Evolutionary conservation across 2,888 invertebrate species (phyloP), one percentile per base, ranked within the genome.

Genomic region (Dryococelus australis): DNA sequence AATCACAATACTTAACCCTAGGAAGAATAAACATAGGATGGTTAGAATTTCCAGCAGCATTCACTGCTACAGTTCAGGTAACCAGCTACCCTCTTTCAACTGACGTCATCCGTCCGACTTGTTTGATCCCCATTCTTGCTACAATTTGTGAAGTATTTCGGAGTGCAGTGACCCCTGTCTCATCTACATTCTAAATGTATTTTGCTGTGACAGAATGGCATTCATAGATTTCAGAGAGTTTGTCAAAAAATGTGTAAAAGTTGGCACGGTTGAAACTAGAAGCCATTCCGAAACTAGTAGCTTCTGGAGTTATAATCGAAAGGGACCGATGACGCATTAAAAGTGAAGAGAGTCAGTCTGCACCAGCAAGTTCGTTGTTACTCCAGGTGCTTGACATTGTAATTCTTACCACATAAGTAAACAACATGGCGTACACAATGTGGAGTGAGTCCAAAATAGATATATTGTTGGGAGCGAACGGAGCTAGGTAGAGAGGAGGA

Each of bases 361-460:
- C 27, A 83, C 83, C 12, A 83, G 83, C 83, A 26, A 43, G 28
- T 83, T 83, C 83, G 16, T 83, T 83, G 83, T 27, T 27, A 83
- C 83, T 83, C 83, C 83, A 83, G 3, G 83, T 28, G 16, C 24
- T 83, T 83, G 24, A 83, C 83, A 83, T 83, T 83, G 83, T 83
- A 83, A 0, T 83, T 28, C 83, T 83, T 83, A 13, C 83, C 83
- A 83, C 83, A n/a, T n/a, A n/a, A n/a, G n/a, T n/a, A n/a, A n/a
- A n/a, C n/a, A n/a, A n/a, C n/a, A n/a, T n/a, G n/a, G 26, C 83
- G 83, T 16, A 83, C 28, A 83, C 26, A 26, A 43, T 27, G 83
- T 35, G 83, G 83, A 28, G 83, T 83, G 83, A 83, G 83, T 83
- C 83, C 83, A 83, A 83, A 83, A 28, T n/a, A n/a, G n/a, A n/a